A percentile compares a stretch with the other conserved stretches of the same genome.
Evolutionary conservation across 1,140 invertebrate genomes (phyloP).

Genomic region (Eubasilissa regina): DNA sequence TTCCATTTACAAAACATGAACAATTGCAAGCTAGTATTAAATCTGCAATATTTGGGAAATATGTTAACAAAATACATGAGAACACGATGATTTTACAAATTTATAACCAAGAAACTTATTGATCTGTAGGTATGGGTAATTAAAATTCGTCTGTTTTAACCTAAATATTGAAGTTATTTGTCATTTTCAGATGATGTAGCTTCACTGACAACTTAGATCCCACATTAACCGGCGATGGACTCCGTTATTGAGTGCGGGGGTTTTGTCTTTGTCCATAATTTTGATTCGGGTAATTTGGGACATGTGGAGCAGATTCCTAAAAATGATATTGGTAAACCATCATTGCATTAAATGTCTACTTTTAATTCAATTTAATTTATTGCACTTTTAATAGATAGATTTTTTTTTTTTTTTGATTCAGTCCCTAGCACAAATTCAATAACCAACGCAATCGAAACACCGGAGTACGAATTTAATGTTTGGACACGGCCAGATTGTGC

Average conservation of each 20-base stretch:
- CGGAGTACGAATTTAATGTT: constrained; percentile 89
- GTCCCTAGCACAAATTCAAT: constrained; percentile 63
- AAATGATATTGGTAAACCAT: constrained; percentile 63
- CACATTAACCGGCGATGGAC: constrained; percentile 50
- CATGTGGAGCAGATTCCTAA: constrained; percentile 79
- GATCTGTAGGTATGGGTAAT: not conserved
- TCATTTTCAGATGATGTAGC: constrained; percentile 44
- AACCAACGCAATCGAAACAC: constrained; percentile 64
- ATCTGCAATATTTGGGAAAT: not conserved
- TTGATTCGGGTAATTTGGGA: constrained; percentile 91
- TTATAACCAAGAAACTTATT: constrained; percentile 38
- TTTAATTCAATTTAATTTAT: not conserved
- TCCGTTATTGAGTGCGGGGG: constrained; percentile 73
- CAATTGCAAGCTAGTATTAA: constrained; percentile 14
- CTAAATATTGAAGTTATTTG: constrained; percentile 12
- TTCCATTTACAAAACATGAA: constrained; percentile 35
- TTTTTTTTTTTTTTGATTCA: not conserved
- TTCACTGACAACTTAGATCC: not conserved
- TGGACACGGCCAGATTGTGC: constrained; percentile 93
- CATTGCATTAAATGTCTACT: not conserved
- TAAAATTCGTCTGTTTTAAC: not conserved
- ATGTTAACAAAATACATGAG: not conserved
- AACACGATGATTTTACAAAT: not conserved
- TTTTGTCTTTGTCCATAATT: constrained; percentile 84
- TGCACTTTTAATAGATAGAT: not conserved